Base-by-base conservation (phyloP, 2,888 invertebrate species). In the Pheosia tremula region DNA sequence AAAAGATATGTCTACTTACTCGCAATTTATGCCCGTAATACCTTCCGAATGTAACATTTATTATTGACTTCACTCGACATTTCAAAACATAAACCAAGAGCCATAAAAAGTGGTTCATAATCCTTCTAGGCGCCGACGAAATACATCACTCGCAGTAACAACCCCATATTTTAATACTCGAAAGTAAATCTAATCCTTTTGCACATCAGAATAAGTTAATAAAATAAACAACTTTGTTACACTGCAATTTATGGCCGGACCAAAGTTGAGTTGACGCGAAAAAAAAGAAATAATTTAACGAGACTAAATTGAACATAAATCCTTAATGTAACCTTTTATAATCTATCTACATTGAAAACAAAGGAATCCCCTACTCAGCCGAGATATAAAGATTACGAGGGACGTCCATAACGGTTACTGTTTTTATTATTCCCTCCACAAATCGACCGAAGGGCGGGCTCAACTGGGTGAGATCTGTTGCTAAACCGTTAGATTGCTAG, bases 361-460 rank as follows among this genome's bases (percentile, higher is more conserved):
- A 55, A 61, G 36, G 60, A 13, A 67, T 62, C 68, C 68, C 66
- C 58, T 62, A 69, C 64, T 69, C 67, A 61, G 67, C 67, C 50
- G 50, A 64, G 60, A 68, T 67, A 64, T 65, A 74, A 74, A 72
- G 62, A 69, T 74, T 65, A 73, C 58, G 65, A 64, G 58, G 58
- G 37, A 54, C 62, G 58, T 69, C 67, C 72, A 72, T 66, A 66
- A 58, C 62, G 62, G 65, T 67, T 64, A 62, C 66, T 63, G 65
- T n/a, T 58, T 69, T 71, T 71, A 73, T 69, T 69, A 63, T 56
- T 58, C 60, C 62, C 4, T n/a, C 61, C 53, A 68, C 52, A 56
- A 49, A 58, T 61, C 38, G 50, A 53, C 43, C 63, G 66, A 24
- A 43, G 24, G 49, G 39, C 58, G 43, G 59, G 36, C 10, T 47